phyloP scores from a whole-genome alignment of 2,113 vertebrate genomes.

The Otocyon megalotis region DNA sequence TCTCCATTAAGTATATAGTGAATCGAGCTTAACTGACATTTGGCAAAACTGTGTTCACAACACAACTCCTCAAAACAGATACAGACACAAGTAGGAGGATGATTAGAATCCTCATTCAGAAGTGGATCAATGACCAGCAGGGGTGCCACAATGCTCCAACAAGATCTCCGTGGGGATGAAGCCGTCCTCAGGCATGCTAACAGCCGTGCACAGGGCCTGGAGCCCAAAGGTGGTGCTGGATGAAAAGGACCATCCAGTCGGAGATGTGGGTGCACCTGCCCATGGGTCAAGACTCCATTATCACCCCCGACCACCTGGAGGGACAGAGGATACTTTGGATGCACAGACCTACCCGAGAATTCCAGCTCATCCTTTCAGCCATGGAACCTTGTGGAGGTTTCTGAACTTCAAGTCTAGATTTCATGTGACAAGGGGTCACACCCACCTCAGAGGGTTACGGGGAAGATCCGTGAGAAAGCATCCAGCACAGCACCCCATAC shows the following conservation, averaged over 20 bases:
- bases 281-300: rapidly evolving
- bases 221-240: neutral
- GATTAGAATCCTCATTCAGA: too few species aligned
- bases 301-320: too few species aligned
- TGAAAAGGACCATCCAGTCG: rapidly evolving
- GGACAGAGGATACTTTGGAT: neutral
- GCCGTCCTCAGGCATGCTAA: neutral
- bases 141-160: rapidly evolving
- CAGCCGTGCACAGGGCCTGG: neutral
- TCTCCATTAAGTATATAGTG: rapidly evolving
- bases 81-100: neutral
- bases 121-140: rapidly evolving
- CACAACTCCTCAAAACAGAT: rapidly evolving
- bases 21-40: rapidly evolving
- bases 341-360: rapidly evolving
- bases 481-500: rapidly evolving
- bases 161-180: rapidly evolving
- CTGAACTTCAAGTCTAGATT: too few species aligned
- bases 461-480: too few species aligned
- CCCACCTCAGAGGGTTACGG: rapidly evolving
- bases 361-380: neutral
- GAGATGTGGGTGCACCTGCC: neutral
- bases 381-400: neutral
- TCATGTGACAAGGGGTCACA: neutral
- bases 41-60: neutral